Evolutionary conservation across 2,797 vertebrate genomes (phyloP), one percentile per base, ranked within the genome.

Genomic region (Gallinago stenura): DNA sequence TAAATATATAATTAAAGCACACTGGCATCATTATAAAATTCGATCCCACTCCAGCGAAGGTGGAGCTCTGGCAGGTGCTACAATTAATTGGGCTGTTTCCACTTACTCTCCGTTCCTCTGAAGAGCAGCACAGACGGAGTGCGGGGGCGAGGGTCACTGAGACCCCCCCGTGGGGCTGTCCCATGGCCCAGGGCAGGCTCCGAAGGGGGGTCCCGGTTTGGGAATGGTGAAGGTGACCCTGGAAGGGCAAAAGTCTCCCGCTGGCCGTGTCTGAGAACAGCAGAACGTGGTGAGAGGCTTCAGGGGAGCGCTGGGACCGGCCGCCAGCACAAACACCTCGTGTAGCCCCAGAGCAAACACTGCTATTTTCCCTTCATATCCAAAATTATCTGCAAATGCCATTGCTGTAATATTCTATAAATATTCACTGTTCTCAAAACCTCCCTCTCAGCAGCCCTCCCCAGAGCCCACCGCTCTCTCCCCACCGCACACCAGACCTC

Each of bases 371-470:
- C 41, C 66, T 94, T 71, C 72, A 75, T 83, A 86, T 15, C 83
- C 90, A 56, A 81, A 93, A 78, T 64, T 28, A 45, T 72, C 77
- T 61, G 76, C 72, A 82, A 93, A 84, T 45, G 54, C 80, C 87
- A 46, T 35, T 50, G 62, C 87, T 90, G 82, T 39, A 60, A 72
- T 7, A 35, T 18, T 65, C 88, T 79, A 89, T 88, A 88, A 94
- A 94, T 91, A 50, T 1, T 46, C 8, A 0, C 58, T 69, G 65
- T 66, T 86, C 64, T 46, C 51, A 91, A 58, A 93, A 48, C 82
- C 51, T 92, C 73, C 89, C 73, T 73, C 84, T 93, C 87, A 35
- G 33, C 78, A 92, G 61, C 62, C 58, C 78, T 33, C 33, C 73
- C 56, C 37, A 18, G 31, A 76, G 46, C 64, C 45, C 73, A 41